Conservation (phyloP, 2,797 vertebrate species). For the Anguilla marmorata region DNA sequence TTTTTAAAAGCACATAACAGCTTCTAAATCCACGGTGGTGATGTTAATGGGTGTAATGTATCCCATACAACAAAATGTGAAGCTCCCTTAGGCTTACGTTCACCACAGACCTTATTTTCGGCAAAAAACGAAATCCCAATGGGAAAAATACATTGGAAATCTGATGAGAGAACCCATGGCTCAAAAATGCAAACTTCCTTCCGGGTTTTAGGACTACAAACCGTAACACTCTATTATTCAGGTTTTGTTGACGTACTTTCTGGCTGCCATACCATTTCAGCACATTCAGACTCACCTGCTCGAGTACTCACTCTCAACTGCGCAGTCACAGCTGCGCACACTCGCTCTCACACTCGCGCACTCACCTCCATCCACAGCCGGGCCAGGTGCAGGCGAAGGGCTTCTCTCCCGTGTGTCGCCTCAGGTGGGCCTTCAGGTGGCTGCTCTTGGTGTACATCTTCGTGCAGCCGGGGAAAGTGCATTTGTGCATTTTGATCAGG, state of each 20-base stretch:
- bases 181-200: too few species aligned
- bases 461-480: constrained; percentile 89
- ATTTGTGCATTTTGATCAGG: constrained; percentile 98
- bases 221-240: neutral
- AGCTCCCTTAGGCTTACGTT: too few species aligned
- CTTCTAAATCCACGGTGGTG: too few species aligned
- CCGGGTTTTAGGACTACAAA: too few species aligned
- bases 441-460: constrained; percentile 99
- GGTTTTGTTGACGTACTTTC: neutral
- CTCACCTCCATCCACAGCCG: constrained; percentile 95
- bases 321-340: neutral
- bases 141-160: too few species aligned
- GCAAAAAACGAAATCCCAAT: too few species aligned
- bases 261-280: neutral
- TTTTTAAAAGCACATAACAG: too few species aligned
- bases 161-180: too few species aligned
- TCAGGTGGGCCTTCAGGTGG: constrained; percentile 93
- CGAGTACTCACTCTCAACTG: neutral
- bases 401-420: constrained; percentile 96
- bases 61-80: too few species aligned
- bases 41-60: too few species aligned
- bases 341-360: constrained; percentile 43
- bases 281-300: neutral
- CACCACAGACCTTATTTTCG: too few species aligned
- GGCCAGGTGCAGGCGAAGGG: constrained; percentile 96